Evolutionary conservation across 2,888 invertebrate genomes (phyloP), one percentile per base, ranked within the genome.

Genomic region (Ceriagrion tenellum): DNA sequence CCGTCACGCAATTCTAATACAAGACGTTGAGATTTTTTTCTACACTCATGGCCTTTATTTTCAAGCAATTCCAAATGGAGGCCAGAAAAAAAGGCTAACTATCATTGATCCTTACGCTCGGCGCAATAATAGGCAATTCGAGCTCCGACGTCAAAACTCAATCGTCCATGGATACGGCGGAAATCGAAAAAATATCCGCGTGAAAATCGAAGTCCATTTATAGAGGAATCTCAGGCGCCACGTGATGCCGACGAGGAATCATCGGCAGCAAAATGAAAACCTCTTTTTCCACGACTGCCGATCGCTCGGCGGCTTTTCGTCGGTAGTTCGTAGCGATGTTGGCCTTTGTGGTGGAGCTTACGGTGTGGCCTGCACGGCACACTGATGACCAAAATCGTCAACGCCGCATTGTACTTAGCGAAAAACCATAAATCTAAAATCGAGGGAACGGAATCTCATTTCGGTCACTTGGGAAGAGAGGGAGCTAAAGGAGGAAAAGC

Each of bases 371-470:
- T 81, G 6, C 30, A 30, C 69, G 69, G 4, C n/a, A 12, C 30
- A 0, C 81, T 81, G 81, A 81, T 69, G 69, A 69, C 69, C n/a
- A 6, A 69, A 6, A n/a, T 81, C 81, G 81, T 81, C 81, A 81
- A 81, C 81, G 30, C 81, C 35, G 81, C 81, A 35, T 35, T 35
- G 35, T 35, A 35, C 35, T 16, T 6, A 59, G 35, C 30, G 18
- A 81, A 35, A 59, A 81, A 16, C 81, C 12, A 81, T 81, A 30
- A 81, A 35, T 81, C 81, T 81, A 81, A 81, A 81, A 81, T 81
- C 81, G 81, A 69, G n/a, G n/a, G 26, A 26, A 69, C 4, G 26
- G 12, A 6, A 35, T 35, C 30, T 30, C 81, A 35, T 81, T 81
- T 81, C 81, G 81, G 35, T 35, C 30, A 81, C 16, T 35, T 81